Percentiles rank a stretch among this genome's conserved stretches.
phyloP scores from a whole-genome alignment of 2,797 vertebrate genomes.

The Schizopygopsis pylzovi region DNA sequence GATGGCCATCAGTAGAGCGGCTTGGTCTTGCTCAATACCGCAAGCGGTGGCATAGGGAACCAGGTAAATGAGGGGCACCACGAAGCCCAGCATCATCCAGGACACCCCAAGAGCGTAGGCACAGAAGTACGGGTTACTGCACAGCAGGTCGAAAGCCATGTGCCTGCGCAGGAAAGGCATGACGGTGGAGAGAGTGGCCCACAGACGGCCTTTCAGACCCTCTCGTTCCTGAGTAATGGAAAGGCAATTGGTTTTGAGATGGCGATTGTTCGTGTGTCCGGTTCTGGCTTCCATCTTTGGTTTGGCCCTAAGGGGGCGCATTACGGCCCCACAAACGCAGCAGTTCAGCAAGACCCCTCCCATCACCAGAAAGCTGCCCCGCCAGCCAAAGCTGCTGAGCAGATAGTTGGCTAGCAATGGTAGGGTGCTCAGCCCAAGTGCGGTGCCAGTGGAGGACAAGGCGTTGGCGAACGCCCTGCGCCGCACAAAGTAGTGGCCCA shows the following conservation, averaged over 20 bases:
- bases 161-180: slow-evolving; percentile 69
- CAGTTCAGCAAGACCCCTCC: slow-evolving; percentile 83
- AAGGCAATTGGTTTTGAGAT: slow-evolving; percentile 26
- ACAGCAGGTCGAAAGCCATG: slow-evolving; percentile 84
- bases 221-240: slow-evolving; percentile 26
- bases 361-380: slow-evolving; percentile 85
- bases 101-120: slow-evolving; percentile 77
- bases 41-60: slow-evolving; percentile 80
- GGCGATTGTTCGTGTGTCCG: not conserved
- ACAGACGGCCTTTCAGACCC: slow-evolving; percentile 46
- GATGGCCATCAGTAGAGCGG: slow-evolving; percentile 82
- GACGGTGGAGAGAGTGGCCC: slow-evolving; percentile 54
- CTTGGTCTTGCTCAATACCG: slow-evolving; percentile 74
- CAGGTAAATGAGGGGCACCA: slow-evolving; percentile 81
- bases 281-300: slow-evolving; percentile 10
- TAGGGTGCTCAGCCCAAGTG: slow-evolving; percentile 80
- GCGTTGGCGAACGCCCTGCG: slow-evolving; percentile 80
- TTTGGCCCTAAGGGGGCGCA: slow-evolving; percentile 78
- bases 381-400: slow-evolving; percentile 82
- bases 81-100: slow-evolving; percentile 84
- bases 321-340: slow-evolving; percentile 84
- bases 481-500: slow-evolving; percentile 83
- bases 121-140: slow-evolving; percentile 77
- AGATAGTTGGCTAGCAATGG: slow-evolving; percentile 79
- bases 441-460: slow-evolving; percentile 80